phyloP scores from a whole-genome alignment of 1,140 invertebrate genomes.

The Drosophila bifasciata region DNA sequence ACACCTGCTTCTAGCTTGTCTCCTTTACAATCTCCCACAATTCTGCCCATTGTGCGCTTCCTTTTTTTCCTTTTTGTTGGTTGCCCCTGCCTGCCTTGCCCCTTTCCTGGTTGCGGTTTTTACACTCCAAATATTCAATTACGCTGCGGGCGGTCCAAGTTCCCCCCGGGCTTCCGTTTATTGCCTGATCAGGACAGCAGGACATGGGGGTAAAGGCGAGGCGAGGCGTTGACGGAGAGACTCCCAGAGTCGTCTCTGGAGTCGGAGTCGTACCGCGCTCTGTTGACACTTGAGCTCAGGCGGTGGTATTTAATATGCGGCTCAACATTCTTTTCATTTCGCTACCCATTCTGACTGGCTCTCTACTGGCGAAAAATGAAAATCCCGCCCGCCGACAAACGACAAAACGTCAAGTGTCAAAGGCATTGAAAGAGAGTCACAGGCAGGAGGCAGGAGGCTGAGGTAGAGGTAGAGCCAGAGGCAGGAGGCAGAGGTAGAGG shows the following conservation, averaged over 20 bases:
- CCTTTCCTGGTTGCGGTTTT: constrained; percentile 75
- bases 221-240: neutral
- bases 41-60: constrained; percentile 33
- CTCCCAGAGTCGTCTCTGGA: neutral
- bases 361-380: constrained; percentile 72
- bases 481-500: neutral
- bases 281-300: constrained; percentile 81
- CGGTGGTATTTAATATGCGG: constrained; percentile 81
- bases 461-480: neutral
- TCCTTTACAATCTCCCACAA: too few species aligned
- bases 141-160: constrained; percentile 69
- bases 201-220: neutral
- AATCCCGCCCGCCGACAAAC: constrained; percentile 63
- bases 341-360: constrained; percentile 35
- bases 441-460: neutral
- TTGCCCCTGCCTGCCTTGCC: neutral
- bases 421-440: neutral
- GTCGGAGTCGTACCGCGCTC: constrained; percentile 28
- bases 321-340: constrained; percentile 80
- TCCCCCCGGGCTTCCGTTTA: constrained; percentile 49
- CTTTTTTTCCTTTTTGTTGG: constrained; percentile 16
- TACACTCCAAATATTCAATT: constrained; percentile 82
- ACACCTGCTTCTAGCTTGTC: too few species aligned
- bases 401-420: constrained; percentile 72
- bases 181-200: constrained; percentile 42